These are phyloP conservation scores for Phaethon lepturus DNA, from an alignment of 2,113 vertebrate genomes.

Conservation along the genomic window DNA sequence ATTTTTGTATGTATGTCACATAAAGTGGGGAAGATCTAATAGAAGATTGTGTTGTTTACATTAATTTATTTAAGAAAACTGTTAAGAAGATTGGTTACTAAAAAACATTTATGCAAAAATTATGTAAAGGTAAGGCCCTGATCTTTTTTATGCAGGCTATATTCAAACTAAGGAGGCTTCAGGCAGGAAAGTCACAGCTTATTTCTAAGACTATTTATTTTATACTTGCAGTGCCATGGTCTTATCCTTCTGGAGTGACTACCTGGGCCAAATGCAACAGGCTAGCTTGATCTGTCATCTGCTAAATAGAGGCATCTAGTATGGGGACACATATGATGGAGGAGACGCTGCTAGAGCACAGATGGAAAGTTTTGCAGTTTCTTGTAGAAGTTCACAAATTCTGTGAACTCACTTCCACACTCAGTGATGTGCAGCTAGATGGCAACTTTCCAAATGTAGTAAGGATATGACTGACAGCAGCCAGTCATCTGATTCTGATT, in stretches of 20 bases:
- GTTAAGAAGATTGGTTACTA: not conserved
- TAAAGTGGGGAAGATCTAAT: not conserved
- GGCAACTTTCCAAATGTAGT: not conserved
- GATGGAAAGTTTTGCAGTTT: not conserved
- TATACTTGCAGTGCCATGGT: not conserved
- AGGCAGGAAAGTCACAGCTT: not conserved
- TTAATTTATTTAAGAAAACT: not conserved
- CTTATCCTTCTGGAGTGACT: not conserved
- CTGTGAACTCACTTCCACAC: not conserved
- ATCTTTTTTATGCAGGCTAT: not conserved
- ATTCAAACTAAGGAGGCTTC: not conserved
- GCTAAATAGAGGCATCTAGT: not conserved
- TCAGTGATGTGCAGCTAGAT: not conserved
- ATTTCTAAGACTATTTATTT: not conserved
- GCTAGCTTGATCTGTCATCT: not conserved
- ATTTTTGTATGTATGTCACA: fast-evolving
- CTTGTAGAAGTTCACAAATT: not conserved
- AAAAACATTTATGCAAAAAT: not conserved
- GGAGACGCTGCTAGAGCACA: not conserved
- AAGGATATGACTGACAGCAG: not conserved
- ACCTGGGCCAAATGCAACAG: not conserved
- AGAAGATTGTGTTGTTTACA: not conserved
- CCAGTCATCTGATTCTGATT: not conserved
- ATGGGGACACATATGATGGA: not conserved
- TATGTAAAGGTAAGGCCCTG: not conserved